Evolutionary conservation across 2,888 invertebrate species (phyloP).

Genomic region (Steinernema hermaphroditum): DNA sequence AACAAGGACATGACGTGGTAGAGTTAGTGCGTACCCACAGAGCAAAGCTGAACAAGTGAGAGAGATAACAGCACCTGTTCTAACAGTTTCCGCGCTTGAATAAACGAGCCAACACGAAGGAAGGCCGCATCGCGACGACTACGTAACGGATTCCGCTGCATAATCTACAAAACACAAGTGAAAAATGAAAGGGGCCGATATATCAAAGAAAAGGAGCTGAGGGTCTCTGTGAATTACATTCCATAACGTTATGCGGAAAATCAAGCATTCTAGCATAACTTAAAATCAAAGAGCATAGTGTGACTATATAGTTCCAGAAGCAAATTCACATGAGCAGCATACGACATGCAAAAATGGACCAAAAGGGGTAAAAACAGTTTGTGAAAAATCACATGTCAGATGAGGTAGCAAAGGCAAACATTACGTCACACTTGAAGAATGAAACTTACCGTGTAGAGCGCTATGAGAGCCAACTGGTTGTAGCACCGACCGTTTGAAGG

Average conservation of each 20-base stretch:
- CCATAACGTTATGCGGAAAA: neutral
- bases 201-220: neutral
- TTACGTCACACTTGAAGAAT: neutral
- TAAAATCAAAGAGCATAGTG: neutral
- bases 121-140: slow-evolving; percentile 28
- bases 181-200: neutral
- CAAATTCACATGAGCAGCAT: neutral
- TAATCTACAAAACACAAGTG: slow-evolving; percentile 31
- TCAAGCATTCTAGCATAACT: neutral
- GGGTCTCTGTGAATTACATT: neutral
- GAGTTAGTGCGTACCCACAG: slow-evolving; percentile 10
- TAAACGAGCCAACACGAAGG: slow-evolving; percentile 27
- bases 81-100: slow-evolving; percentile 29
- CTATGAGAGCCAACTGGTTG: slow-evolving; percentile 87
- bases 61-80: slow-evolving; percentile 30
- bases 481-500: slow-evolving; percentile 93
- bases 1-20: neutral
- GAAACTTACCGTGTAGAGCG: slow-evolving; percentile 71
- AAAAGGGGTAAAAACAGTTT: neutral
- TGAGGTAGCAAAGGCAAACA: neutral
- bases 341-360: neutral
- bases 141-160: slow-evolving; percentile 29
- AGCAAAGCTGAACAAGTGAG: slow-evolving; percentile 28
- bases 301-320: neutral
- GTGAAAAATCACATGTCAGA: slow-evolving; percentile 11